Evolutionary conservation across 2,888 invertebrate genomes (phyloP), one percentile per base, ranked within the genome.

Genomic region (Liopterus haemorrhoidalis): DNA sequence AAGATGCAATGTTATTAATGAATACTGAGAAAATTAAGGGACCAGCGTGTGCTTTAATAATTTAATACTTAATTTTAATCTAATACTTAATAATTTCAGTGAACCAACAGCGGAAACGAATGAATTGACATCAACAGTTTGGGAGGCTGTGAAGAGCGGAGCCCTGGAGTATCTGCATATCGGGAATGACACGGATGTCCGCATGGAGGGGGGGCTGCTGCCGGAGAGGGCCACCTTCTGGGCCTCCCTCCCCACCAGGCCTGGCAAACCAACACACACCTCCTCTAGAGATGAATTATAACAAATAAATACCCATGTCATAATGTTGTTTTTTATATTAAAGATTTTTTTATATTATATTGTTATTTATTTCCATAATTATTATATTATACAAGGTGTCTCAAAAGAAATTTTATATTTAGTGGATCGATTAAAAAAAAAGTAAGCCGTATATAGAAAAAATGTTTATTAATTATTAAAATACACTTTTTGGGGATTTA

Each of bases 191-290:
- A 58, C 61, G 1, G 56, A 72, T 19, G 62, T 76, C 4, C 61
- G 56, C 19, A 79, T 81, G 74, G 71, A 70, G 19, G 53, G 68
- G 11, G 66, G 70, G 24, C 59, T 81, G 32, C 63, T 78, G n/a
- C 69, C 71, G 1, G 70, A 77, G 2, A 70, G 82, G 37, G 72
- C 77, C 0, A 65, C 77, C 18, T 77, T 83, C 50, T 86, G 85
- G 86, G 67, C 70, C 14, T 62, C 66, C 3, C 56, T 83, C 12
- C 72, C 74, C 0, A 52, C 71, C 3, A 72, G 69, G 71, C 71
- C 60, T 54, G 73, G 65, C 49, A 59, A 39, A 57, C 61, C 8
- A 2, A 19, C 30, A 30, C 5, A 24, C 9, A 5, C 8, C n/a
- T n/a, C n/a, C n/a, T n/a, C n/a, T n/a, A 66, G 52, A 46, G 74